Evolutionary conservation across 2,888 invertebrate species (phyloP), one percentile per base, ranked within the genome.

Genomic region (Phasia obesa): DNA sequence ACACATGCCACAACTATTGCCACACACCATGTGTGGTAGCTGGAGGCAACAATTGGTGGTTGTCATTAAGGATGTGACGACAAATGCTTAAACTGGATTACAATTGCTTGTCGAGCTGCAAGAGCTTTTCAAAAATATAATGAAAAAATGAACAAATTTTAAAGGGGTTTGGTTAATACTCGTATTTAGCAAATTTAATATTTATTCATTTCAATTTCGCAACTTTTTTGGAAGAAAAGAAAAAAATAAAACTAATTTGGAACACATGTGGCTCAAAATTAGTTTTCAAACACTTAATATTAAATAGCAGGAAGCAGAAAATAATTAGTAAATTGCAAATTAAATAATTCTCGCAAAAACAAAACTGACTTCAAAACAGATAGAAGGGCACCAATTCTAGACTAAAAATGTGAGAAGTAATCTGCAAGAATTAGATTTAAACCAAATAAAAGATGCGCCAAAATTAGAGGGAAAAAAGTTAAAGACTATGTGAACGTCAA

Each of bases 21-120:
- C 82, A 81, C 82, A 81, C 64, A 78, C 77, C 82, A 83, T 85
- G 75, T 85, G 85, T 85, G 85, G 85, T 78, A 62, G 85, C 85
- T 84, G 31, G 53, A 71, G 85, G 85, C 81, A 71, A 51, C 84
- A 83, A 84, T 85, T 85, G 84, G 85, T 85, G 85, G 85, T 85
- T 81, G 85, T 79, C 73, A 60, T 77, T 62, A 47, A 76, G 76
- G 47, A 53, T 65, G 60, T 77, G 47, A 79, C 70, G n/a, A 69
- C 27, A 73, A 81, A 64, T 73, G 51, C 53, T 62, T 35, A 70
- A 69, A 51, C 71, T 84, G 75, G 75, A 76, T 82, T 76, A 79
- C 70, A 71, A 79, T 81, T 73, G 71, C 78, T 71, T 75, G 65
- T 35, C 17, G 70, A 67, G 73, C 60, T 59, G 19, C 21, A 59